phyloP scores from a whole-genome alignment of 1,140 invertebrate genomes.

The Orchestia grillus region DNA sequence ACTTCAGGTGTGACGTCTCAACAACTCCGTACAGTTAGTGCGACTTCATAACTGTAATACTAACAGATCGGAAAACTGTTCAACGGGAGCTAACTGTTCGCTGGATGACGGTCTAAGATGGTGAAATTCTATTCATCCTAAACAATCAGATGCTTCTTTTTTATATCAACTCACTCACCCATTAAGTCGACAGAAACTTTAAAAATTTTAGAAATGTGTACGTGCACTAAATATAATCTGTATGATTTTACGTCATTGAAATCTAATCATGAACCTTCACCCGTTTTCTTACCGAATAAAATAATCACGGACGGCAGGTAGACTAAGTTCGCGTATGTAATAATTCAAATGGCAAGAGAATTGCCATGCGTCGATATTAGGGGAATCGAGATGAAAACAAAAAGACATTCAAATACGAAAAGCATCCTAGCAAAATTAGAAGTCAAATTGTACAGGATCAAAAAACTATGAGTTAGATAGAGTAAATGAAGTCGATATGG shows the following conservation, averaged over 20 bases:
- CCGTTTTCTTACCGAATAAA: background rate
- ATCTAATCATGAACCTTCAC: background rate
- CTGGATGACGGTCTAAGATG: background rate
- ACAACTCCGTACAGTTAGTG: background rate
- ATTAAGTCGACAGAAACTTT: background rate
- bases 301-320: background rate
- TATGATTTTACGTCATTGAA: background rate
- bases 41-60: background rate
- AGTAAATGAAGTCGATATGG: no score
- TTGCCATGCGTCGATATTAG: background rate
- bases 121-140: background rate
- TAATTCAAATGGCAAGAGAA: no score
- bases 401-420: background rate
- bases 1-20: background rate
- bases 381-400: background rate
- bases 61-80: background rate
- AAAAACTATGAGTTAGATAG: background rate
- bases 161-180: background rate
- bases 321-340: background rate
- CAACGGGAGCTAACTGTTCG: background rate
- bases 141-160: background rate
- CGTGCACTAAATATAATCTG: background rate
- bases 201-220: background rate
- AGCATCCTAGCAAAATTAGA: background rate
- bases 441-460: background rate